Conservation (phyloP, 1,140 invertebrate species). For the Diuraphis noxia region DNA sequence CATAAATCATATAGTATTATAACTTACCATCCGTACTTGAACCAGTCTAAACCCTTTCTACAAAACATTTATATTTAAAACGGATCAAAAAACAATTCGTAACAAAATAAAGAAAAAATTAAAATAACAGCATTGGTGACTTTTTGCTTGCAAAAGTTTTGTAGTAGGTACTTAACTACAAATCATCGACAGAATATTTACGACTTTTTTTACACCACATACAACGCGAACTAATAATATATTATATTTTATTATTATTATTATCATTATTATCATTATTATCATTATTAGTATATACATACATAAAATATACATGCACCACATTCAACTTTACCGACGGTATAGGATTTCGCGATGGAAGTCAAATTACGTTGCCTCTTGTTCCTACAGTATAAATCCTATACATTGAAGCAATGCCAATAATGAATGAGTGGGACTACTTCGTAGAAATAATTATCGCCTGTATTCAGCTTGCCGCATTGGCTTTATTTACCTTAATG, state of each 20-base stretch:
- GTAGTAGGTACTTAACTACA: not conserved
- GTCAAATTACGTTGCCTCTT: not conserved
- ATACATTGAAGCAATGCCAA: not conserved
- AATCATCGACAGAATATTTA: slow-evolving; percentile 3
- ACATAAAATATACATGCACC: not conserved
- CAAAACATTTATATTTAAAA: not conserved
- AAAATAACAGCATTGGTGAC: not conserved
- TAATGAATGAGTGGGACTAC: not conserved
- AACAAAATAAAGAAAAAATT: not conserved
- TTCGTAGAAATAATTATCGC: not conserved
- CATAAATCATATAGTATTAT: not conserved
- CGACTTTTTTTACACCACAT: not conserved
- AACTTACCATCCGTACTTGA: not conserved
- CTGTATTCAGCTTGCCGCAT: not conserved
- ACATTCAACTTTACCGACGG: not conserved
- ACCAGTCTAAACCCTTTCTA: not conserved
- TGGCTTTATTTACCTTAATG: not conserved
- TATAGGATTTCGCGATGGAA: not conserved
- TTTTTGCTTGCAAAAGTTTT: not conserved
- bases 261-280: not conserved
- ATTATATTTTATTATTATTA: not conserved
- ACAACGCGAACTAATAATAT: not conserved
- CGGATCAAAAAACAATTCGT: not conserved
- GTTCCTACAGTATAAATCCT: not conserved
- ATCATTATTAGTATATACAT: not conserved